These are phyloP conservation scores for Oryzias dopingdopingensis DNA, from an alignment of 2,797 vertebrate genomes.

Conservation along the genomic window DNA sequence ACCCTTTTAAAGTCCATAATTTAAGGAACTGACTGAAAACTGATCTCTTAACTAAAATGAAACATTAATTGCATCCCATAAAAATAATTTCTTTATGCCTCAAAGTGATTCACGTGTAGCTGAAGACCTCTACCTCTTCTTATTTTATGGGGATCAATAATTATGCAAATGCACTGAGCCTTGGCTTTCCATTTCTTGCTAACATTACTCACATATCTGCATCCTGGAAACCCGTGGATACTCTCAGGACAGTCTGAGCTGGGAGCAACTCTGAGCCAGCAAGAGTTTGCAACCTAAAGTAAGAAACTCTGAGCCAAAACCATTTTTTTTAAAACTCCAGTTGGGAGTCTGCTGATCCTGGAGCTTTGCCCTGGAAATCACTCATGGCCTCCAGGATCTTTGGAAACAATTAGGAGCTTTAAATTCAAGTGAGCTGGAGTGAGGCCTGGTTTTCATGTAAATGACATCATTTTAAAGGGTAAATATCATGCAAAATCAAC, in stretches of 20 bases:
- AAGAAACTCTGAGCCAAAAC: no score
- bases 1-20: background rate
- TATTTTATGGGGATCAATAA: slow-evolving; percentile 15
- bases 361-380: background rate
- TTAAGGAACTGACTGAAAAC: background rate
- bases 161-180: slow-evolving; percentile 2
- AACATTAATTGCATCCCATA: slow-evolving; percentile 6
- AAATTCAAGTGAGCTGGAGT: no score
- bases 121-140: background rate
- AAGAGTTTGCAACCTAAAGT: no score
- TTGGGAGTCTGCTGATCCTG: background rate
- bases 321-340: background rate
- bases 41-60: slow-evolving; percentile 8
- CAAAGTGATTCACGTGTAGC: slow-evolving; percentile 7
- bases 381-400: background rate
- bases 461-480: no score
- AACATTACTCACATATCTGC: background rate
- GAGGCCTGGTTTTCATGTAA: no score
- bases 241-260: no score
- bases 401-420: background rate
- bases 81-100: slow-evolving; percentile 17
- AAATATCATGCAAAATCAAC: no score
- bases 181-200: background rate
- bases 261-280: no score
- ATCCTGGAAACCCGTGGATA: no score